phyloP scores from a whole-genome alignment of 1,140 invertebrate species.

The Subanguina moxae region DNA sequence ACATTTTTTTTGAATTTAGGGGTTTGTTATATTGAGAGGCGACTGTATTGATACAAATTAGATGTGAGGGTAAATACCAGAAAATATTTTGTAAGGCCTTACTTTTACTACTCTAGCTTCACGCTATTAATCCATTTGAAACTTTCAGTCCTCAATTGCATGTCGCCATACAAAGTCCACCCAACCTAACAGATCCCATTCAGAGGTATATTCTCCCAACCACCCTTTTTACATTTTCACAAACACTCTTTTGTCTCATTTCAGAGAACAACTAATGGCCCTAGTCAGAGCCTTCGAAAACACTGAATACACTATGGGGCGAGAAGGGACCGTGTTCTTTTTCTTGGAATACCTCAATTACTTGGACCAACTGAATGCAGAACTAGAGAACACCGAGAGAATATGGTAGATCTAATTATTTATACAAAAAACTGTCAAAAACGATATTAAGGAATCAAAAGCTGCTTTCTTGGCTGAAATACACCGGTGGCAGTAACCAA shows the following conservation, averaged over 20 bases:
- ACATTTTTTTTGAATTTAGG: no score
- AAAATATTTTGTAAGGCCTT: no score
- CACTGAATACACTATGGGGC: slow-evolving; percentile 56
- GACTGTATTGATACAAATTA: no score
- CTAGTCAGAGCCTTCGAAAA: slow-evolving; percentile 54
- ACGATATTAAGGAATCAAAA: slow-evolving; percentile 32
- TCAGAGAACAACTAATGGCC: slow-evolving; percentile 48
- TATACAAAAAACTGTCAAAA: no score
- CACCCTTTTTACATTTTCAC: background rate
- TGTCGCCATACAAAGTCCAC: slow-evolving; percentile 55
- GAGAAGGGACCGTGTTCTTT: slow-evolving; percentile 58
- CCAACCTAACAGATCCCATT: slow-evolving; percentile 50
- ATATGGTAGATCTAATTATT: slow-evolving; percentile 35
- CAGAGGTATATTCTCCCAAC: slow-evolving; percentile 40
- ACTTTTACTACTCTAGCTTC: no score
- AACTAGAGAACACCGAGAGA: slow-evolving; percentile 55
- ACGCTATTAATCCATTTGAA: background rate
- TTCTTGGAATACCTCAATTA: slow-evolving; percentile 58
- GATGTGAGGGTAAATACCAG: no score
- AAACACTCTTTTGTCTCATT: background rate
- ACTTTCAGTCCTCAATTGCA: slow-evolving; percentile 56
- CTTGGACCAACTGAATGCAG: slow-evolving; percentile 55
- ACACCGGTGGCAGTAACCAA: slow-evolving; percentile 51
- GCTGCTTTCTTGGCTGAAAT: slow-evolving; percentile 57
- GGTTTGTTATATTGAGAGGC: no score